phyloP scores from a whole-genome alignment of 2,113 vertebrate genomes.

The Antennarius striatus region DNA sequence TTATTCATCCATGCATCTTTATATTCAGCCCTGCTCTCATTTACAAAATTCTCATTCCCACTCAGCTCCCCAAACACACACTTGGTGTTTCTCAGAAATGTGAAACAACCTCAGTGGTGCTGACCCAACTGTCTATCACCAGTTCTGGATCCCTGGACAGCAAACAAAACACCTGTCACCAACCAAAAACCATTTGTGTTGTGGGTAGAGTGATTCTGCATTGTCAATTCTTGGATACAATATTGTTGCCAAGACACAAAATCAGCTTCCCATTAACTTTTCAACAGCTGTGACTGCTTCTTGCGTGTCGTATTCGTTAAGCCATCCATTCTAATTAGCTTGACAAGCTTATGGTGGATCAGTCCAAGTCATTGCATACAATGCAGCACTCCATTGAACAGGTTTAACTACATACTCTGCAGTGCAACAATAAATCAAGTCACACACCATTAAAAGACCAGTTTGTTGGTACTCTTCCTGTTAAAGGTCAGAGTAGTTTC shows the following conservation, averaged over 20 bases:
- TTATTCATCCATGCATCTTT: not conserved
- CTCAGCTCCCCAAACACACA: conserved; percentile 41
- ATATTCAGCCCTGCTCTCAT: conserved; percentile 25
- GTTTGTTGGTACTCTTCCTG: conserved; percentile 22
- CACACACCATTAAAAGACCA: conserved; percentile 11
- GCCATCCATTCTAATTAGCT: conserved; percentile 28
- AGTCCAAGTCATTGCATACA: not conserved
- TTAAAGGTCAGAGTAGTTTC: conserved; percentile 46
- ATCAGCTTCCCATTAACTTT: conserved; percentile 24
- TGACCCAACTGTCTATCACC: conserved; percentile 45
- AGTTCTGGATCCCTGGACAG: conserved; percentile 28
- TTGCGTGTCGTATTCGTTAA: conserved; percentile 8
- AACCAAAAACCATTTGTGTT: conserved; percentile 47
- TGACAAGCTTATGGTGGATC: conserved; percentile 7
- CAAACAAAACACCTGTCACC: conserved; percentile 39
- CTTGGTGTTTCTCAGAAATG: conserved; percentile 22
- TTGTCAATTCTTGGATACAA: conserved; percentile 42
- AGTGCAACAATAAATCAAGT: conserved; percentile 28
- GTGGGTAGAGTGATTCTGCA: conserved; percentile 35
- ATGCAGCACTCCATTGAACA: not conserved
- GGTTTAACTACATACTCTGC: conserved; percentile 1
- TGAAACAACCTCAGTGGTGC: conserved; percentile 43
- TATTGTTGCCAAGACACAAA: conserved; percentile 34
- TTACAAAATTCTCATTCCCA: conserved; percentile 27
- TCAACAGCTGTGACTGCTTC: conserved; percentile 28